phyloP scores from a whole-genome alignment of 2,113 vertebrate species.

The Rhea pennata region DNA sequence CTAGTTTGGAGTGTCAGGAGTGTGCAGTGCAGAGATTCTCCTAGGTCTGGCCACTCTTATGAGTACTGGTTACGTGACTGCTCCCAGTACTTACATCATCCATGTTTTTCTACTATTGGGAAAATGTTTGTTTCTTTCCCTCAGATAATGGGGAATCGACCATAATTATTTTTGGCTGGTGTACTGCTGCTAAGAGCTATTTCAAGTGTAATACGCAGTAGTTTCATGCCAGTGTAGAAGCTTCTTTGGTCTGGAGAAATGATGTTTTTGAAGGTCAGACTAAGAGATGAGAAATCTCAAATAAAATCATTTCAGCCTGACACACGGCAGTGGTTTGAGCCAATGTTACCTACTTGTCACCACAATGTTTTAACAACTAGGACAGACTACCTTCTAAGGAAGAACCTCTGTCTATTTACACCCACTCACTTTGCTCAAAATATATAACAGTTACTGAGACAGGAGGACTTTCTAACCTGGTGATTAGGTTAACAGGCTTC shows the following conservation, averaged over 20 bases:
- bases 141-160: constrained; percentile 20
- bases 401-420: not conserved
- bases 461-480: not conserved
- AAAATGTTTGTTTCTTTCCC: not conserved
- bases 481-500: not conserved
- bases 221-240: not conserved
- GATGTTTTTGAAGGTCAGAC: not conserved
- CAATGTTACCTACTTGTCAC: not conserved
- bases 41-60: not conserved
- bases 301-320: not conserved
- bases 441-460: not conserved
- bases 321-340: not conserved
- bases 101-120: not conserved
- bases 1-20: not conserved
- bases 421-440: not conserved
- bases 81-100: constrained; percentile 21
- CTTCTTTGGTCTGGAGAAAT: constrained; percentile 29
- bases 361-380: not conserved
- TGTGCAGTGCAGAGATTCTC: not conserved
- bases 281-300: not conserved
- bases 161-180: constrained; percentile 32
- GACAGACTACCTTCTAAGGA: not conserved
- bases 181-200: not conserved
- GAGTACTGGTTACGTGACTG: not conserved
- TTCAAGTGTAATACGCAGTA: constrained; percentile 6